These are phyloP conservation scores for Todus mexicanus DNA, from an alignment of 2,797 vertebrate genomes.

Conservation along the genomic window DNA sequence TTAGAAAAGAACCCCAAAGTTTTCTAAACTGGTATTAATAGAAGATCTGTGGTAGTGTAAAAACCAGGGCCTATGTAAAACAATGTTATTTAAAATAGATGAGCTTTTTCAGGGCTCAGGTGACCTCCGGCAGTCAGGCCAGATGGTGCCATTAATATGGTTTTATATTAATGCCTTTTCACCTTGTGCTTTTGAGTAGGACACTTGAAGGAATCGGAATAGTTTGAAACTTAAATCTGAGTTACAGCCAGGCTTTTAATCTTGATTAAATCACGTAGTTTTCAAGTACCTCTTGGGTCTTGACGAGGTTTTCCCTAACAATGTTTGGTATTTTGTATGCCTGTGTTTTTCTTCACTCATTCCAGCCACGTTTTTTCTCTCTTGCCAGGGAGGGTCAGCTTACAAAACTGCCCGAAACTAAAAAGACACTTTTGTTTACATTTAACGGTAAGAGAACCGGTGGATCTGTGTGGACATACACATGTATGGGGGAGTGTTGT, in stretches of 20 bases:
- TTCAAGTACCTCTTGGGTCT: background rate
- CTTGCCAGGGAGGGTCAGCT: constrained; percentile 93
- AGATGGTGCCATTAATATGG: background rate
- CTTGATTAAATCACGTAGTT: background rate
- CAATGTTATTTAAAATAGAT: background rate
- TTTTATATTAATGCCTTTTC: background rate
- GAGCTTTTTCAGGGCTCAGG: background rate
- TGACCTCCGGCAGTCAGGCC: background rate
- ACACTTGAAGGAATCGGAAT: background rate
- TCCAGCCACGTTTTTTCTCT: constrained; percentile 44
- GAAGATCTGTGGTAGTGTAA: background rate
- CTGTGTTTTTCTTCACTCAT: background rate
- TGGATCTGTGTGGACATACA: too few relatives aligned
- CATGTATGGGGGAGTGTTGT: background rate
- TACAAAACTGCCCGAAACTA: constrained; percentile 97
- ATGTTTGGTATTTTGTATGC: background rate
- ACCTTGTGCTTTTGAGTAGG: background rate
- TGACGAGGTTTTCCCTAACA: background rate
- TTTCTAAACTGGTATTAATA: background rate
- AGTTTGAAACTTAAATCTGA: background rate
- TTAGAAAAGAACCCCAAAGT: background rate
- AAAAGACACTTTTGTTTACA: constrained; percentile 98
- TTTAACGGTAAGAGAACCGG: constrained; percentile 88
- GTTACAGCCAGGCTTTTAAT: background rate
- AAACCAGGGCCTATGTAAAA: background rate